These are phyloP conservation scores for Natator depressus DNA, from an alignment of 2,113 vertebrate species.

Conservation along the genomic window DNA sequence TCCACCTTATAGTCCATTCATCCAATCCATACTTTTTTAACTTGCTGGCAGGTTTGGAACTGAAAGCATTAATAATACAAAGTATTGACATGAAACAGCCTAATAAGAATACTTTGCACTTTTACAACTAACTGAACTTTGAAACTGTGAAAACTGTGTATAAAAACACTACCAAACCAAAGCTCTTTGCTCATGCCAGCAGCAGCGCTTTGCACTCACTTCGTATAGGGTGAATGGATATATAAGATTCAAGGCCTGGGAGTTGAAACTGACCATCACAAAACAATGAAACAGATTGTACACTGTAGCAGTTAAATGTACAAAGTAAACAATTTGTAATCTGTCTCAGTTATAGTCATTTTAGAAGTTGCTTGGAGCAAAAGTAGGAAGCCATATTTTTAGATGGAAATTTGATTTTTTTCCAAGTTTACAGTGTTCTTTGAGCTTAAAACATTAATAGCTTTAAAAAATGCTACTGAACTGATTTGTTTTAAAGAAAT, in stretches of 20 bases:
- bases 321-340: neutral
- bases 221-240: neutral
- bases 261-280: neutral
- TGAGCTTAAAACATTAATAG: neutral
- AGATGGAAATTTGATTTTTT: neutral
- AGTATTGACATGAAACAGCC: neutral
- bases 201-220: neutral
- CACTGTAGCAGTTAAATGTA: neutral
- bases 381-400: too few relatives aligned
- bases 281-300: neutral
- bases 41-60: neutral
- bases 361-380: neutral
- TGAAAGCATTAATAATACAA: neutral
- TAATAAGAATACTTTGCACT: neutral
- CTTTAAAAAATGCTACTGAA: neutral
- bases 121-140: neutral
- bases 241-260: neutral
- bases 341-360: neutral
- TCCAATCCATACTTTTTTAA: too few relatives aligned
- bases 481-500: neutral
- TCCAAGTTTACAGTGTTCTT: neutral
- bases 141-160: neutral
- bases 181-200: neutral
- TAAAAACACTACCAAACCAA: neutral
- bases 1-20: too few relatives aligned